phyloP scores from a whole-genome alignment of 2,113 vertebrate species.

The Burhinus oedicnemus region DNA sequence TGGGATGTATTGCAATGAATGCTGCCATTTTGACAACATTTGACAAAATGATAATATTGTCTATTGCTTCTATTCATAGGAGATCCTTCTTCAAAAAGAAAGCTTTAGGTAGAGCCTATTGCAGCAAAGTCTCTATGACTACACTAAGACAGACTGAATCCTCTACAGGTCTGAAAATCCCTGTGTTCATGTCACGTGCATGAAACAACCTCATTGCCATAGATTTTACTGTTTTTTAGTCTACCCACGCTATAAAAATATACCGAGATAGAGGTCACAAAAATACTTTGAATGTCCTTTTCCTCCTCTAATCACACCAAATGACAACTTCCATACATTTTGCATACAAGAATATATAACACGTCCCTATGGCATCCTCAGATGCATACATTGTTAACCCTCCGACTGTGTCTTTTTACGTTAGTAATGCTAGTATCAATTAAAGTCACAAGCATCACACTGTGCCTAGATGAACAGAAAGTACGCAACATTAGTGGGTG shows the following conservation, averaged over 20 bases:
- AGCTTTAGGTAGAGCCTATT: not conserved
- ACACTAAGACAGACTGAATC: not conserved
- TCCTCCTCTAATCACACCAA: not conserved
- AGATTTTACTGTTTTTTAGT: not conserved
- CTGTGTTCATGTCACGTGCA: not conserved
- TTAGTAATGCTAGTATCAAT: not conserved
- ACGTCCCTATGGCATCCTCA: not conserved
- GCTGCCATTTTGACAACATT: not conserved
- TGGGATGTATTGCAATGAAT: not conserved
- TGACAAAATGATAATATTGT: not conserved
- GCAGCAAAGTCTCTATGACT: not conserved
- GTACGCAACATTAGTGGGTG: not conserved
- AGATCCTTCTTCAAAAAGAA: not conserved
- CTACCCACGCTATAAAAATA: not conserved
- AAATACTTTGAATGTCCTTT: not conserved
- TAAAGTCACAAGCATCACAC: not conserved
- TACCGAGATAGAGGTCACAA: not conserved
- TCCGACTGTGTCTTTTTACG: not conserved
- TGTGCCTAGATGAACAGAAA: not conserved
- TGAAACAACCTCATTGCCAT: not conserved
- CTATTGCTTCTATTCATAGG: not conserved
- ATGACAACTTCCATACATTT: not conserved
- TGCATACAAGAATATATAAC: not conserved
- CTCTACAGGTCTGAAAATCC: rapidly evolving
- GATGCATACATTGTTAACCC: not conserved